Evolutionary conservation across 2,888 invertebrate species (phyloP).

Genomic region (Thecocarcelia acutangulata): DNA sequence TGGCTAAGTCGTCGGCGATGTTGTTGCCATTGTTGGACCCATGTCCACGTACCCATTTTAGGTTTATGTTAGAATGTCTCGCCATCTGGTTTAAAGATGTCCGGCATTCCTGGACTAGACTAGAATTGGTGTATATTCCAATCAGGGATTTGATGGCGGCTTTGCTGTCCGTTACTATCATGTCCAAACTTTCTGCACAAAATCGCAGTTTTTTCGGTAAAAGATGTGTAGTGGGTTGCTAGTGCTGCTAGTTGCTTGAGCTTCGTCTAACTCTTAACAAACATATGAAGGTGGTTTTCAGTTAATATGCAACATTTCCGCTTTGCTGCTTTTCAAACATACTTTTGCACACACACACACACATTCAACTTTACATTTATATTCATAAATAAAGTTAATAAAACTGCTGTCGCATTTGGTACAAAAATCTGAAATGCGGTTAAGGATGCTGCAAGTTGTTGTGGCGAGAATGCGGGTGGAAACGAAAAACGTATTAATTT

Average conservation of each 20-base stretch:
- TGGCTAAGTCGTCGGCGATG: no score
- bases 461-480: background rate
- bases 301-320: constrained; percentile 64
- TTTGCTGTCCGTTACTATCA: no score
- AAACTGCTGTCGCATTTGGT: constrained; percentile 35
- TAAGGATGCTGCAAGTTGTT: constrained; percentile 19
- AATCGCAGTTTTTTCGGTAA: no score
- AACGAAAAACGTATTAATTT: constrained; percentile 18
- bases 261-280: constrained; percentile 49
- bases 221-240: no score
- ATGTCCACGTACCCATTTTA: no score
- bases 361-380: background rate
- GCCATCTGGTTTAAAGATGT: no score
- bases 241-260: constrained; percentile 51
- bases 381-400: constrained; percentile 1
- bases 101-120: no score
- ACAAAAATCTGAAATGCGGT: constrained; percentile 37
- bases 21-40: no score
- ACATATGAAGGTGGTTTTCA: constrained; percentile 59
- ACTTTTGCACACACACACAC: constrained; percentile 12
- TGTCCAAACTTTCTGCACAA: no score
- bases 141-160: no score
- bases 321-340: constrained; percentile 51
- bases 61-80: no score
- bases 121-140: no score